These are phyloP conservation scores for Atopsyche davidsoni DNA, from an alignment of 1,140 invertebrate species.

Conservation along the genomic window DNA sequence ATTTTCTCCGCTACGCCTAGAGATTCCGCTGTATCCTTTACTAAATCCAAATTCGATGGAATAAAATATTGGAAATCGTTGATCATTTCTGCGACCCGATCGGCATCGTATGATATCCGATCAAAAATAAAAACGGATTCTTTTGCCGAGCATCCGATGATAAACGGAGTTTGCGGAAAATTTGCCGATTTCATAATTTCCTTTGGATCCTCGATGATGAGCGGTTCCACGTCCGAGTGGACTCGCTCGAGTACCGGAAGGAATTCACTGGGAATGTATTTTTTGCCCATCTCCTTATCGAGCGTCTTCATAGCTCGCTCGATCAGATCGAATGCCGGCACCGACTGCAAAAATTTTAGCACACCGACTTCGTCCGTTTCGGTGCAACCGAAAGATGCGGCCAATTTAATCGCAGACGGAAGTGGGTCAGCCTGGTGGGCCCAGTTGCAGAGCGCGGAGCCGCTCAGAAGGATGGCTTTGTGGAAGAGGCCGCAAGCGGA, in stretches of 20 bases:
- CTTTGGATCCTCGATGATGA: constrained; percentile 15
- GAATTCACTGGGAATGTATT: constrained; percentile 8
- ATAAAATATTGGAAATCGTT: constrained; percentile 17
- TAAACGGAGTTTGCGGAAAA: constrained; percentile 8
- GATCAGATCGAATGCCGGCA: constrained; percentile 10
- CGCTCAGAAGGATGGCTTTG: constrained; percentile 56
- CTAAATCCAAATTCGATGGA: constrained; percentile 5
- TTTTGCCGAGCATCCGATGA: constrained; percentile 14
- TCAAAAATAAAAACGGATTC: constrained; percentile 15
- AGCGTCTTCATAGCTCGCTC: not conserved
- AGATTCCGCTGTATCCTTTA: constrained; percentile 3
- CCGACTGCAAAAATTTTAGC: constrained; percentile 18
- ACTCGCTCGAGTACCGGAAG: constrained; percentile 12
- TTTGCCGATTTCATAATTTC: constrained; percentile 3
- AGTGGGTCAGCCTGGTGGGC: constrained; percentile 18
- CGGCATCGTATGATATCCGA: constrained; percentile 4
- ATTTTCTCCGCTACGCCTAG: constrained; percentile 2
- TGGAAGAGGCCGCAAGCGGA: constrained; percentile 48
- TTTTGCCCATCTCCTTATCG: not conserved
- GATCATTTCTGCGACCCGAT: constrained; percentile 10
- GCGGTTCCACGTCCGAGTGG: constrained; percentile 1
- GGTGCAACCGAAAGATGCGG: constrained; percentile 12
- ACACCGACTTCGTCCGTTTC: constrained; percentile 2
- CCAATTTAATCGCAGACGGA: constrained; percentile 11
- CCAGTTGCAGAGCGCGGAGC: constrained; percentile 43